phyloP scores from a whole-genome alignment of 1,140 invertebrate genomes.

The Penaeus indicus region DNA sequence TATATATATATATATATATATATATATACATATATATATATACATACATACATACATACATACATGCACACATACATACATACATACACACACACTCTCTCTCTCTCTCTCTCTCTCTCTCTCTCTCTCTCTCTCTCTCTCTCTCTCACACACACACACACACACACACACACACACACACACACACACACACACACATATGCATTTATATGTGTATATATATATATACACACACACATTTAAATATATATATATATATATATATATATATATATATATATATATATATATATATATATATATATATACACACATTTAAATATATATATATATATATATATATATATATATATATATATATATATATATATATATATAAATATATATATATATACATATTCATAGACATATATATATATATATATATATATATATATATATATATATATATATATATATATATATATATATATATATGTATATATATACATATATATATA shows the following conservation, averaged over 20 bases:
- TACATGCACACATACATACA: background rate
- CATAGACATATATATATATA: background rate
- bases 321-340: background rate
- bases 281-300: background rate
- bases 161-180: too few species aligned
- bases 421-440: background rate
- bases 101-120: too few species aligned
- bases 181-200: too few species aligned
- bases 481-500: background rate
- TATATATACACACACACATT: too few species aligned
- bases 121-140: too few species aligned
- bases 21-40: slow-evolving; percentile 9
- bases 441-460: background rate
- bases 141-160: too few species aligned
- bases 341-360: slow-evolving; percentile 17
- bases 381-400: slow-evolving; percentile 7
- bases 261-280: too few species aligned
- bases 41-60: background rate
- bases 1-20: slow-evolving; percentile 10
- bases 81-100: background rate
- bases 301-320: background rate
- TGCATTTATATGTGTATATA: too few species aligned
- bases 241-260: too few species aligned
- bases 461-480: background rate
- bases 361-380: slow-evolving; percentile 25